Conservation (phyloP, 1,140 invertebrate species). For the Diuraphis noxia region DNA sequence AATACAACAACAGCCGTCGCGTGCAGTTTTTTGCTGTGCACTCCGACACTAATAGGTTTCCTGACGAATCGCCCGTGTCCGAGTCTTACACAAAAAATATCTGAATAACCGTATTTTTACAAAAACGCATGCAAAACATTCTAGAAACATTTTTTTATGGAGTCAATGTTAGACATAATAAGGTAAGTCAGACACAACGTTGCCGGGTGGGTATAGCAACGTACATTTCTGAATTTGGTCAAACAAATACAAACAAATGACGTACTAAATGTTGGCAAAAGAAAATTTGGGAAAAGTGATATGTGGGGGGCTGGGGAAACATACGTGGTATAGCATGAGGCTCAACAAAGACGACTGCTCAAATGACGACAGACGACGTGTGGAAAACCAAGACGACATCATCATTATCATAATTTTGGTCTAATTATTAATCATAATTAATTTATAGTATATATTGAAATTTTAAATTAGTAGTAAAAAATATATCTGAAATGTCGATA, state of each 20-base stretch:
- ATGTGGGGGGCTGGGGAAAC: too few species aligned
- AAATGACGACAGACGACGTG: neutral
- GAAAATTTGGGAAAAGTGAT: too few species aligned
- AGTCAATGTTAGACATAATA: too few species aligned
- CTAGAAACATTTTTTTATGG: neutral
- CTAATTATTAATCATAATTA: too few species aligned
- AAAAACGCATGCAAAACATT: neutral
- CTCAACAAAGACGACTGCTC: neutral
- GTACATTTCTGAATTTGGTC: too few species aligned
- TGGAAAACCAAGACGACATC: neutral
- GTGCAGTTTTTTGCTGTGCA: neutral
- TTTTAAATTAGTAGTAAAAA: neutral
- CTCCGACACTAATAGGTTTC: neutral
- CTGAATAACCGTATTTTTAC: neutral
- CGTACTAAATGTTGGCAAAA: too few species aligned
- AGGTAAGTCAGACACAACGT: too few species aligned
- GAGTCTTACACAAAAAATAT: neutral
- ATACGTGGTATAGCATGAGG: too few species aligned
- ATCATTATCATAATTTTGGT: neutral
- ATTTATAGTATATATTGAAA: neutral
- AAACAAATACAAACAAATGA: too few species aligned
- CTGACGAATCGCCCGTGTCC: too few species aligned
- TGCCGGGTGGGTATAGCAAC: neutral
- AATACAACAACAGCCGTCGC: conserved; percentile 6
- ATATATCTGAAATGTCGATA: neutral